A percentile compares a stretch with the other conserved stretches of the same genome.
These are phyloP conservation scores for Leucophenga montana DNA, from an alignment of 2,888 invertebrate genomes.

Conservation along the genomic window DNA sequence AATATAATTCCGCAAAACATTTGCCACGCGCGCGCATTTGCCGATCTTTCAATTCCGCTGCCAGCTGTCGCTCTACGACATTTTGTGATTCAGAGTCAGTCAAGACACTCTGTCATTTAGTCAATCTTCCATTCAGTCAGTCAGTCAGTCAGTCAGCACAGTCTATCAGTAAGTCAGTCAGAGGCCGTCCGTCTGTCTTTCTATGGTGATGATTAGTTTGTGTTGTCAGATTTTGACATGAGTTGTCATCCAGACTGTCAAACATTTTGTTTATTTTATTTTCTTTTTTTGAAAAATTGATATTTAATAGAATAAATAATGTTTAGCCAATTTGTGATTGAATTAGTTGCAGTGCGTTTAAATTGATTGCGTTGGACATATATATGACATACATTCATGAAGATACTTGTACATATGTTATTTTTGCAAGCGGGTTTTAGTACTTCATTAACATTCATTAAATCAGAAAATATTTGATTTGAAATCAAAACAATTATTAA, in stretches of 20 bases:
- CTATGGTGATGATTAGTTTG: slow-evolving; percentile 68
- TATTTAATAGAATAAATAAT: slow-evolving; percentile 29
- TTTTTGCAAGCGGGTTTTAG: no score
- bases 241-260: slow-evolving; percentile 70
- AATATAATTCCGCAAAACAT: neutral
- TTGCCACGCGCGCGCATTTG: slow-evolving; percentile 1
- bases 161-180: neutral
- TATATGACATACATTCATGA: no score
- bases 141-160: slow-evolving; percentile 8
- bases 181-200: slow-evolving; percentile 19
- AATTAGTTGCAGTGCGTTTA: no score
- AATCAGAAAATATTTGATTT: no score
- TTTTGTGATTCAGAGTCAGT: neutral
- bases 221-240: slow-evolving; percentile 70
- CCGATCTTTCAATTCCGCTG: neutral
- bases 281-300: slow-evolving; percentile 54
- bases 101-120: neutral
- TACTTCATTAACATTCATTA: no score
- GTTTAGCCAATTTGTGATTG: slow-evolving; percentile 7
- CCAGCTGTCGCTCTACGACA: neutral
- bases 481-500: no score
- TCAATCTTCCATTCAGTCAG: neutral
- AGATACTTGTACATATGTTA: no score
- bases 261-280: slow-evolving; percentile 58
- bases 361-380: no score